Percentiles rank a stretch among this genome's conserved stretches.
phyloP scores from a whole-genome alignment of 2,797 vertebrate species.

The Poeciliopsis infans region DNA sequence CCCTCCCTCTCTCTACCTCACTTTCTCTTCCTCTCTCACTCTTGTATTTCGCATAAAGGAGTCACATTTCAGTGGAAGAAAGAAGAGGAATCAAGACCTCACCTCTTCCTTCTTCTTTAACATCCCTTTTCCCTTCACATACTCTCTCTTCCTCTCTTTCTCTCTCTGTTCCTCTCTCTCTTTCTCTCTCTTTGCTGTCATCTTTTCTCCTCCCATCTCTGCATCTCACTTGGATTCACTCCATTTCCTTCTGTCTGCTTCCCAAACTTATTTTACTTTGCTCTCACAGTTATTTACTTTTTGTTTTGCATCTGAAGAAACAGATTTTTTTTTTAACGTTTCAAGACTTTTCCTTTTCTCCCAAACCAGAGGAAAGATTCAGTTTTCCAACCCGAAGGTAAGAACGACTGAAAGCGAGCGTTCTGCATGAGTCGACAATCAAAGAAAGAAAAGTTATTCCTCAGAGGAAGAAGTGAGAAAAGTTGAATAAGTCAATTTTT shows the following conservation, averaged over 20 bases:
- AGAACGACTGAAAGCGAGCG: slow-evolving; percentile 42
- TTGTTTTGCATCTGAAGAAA: slow-evolving; percentile 23
- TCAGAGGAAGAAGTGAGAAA: slow-evolving; percentile 6
- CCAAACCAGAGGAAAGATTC: slow-evolving; percentile 25
- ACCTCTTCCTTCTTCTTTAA: slow-evolving; percentile 40
- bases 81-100: slow-evolving; percentile 64
- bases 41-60: slow-evolving; percentile 79
- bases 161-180: not conserved
- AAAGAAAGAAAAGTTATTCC: not conserved
- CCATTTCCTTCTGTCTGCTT: slow-evolving; percentile 17
- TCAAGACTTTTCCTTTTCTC: slow-evolving; percentile 18
- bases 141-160: slow-evolving; percentile 3
- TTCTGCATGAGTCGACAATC: slow-evolving; percentile 51
- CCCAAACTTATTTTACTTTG: slow-evolving; percentile 48
- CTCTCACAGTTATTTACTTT: slow-evolving; percentile 5
- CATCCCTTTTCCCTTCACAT: slow-evolving; percentile 13
- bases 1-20: slow-evolving; percentile 40
- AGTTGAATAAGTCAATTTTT: not conserved
- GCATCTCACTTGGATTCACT: slow-evolving; percentile 28
- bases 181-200: slow-evolving; percentile 8
- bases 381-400: slow-evolving; percentile 59
- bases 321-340: slow-evolving; percentile 3
- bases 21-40: slow-evolving; percentile 55
- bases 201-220: slow-evolving; percentile 7
- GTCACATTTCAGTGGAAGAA: slow-evolving; percentile 78